These are phyloP conservation scores for Grammomys dolichurus DNA, from an alignment of 2,113 vertebrate genomes.

Conservation along the genomic window DNA sequence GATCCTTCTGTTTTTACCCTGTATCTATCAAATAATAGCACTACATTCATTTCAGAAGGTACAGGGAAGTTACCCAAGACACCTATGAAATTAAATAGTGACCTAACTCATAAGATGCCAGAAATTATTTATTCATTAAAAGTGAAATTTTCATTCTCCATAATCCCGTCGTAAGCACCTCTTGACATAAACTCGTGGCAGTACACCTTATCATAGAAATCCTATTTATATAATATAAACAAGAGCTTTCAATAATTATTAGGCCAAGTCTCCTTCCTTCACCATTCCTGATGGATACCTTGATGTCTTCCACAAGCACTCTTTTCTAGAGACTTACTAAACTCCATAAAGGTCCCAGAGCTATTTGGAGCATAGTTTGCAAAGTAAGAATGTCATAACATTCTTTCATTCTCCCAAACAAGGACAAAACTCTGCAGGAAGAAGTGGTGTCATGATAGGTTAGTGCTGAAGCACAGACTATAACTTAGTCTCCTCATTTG, in stretches of 20 bases:
- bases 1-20: neutral
- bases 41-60: neutral
- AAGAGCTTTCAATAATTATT: neutral
- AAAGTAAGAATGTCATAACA: neutral
- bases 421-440: slow-evolving; percentile 5
- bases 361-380: neutral
- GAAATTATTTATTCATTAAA: neutral
- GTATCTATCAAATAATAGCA: neutral
- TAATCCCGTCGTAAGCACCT: neutral
- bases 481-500: neutral
- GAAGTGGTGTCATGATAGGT: neutral
- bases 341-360: neutral
- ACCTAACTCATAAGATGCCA: neutral
- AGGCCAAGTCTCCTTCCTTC: neutral
- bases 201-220: neutral
- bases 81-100: neutral
- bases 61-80: neutral
- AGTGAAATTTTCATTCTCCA: neutral
- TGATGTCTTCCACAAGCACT: neutral
- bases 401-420: slow-evolving; percentile 14
- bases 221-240: neutral
- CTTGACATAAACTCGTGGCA: neutral
- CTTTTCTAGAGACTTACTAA: neutral
- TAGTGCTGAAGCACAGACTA: neutral
- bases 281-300: neutral